Base-by-base conservation (phyloP, 37 sponge, comb jelly and placozoan genomes). In the Geodia barretti region DNA sequence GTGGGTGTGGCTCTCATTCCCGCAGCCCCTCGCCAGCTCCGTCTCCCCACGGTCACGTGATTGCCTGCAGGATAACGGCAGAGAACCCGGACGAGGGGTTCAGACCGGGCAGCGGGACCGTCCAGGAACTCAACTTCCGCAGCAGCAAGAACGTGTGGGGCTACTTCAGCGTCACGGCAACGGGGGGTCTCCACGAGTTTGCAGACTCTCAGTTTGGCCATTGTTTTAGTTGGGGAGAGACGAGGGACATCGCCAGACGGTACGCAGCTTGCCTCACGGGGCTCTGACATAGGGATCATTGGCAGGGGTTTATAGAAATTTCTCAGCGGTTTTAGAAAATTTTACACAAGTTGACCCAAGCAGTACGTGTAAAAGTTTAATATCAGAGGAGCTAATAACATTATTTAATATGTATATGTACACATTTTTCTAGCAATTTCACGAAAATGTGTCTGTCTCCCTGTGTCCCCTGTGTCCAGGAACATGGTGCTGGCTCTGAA, bases 191-290 rank as follows among this genome's bases (percentile, higher is more conserved):
- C 20, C 99, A 98, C 67, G 99, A 98, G 84, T 98, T 87, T 83
- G 99, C 99, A 0, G 99, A 98, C 77, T 96, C 96, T 1, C 99
- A 98, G 88, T 98, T 98, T 85, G 99, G 99, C 20, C 99, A 98
- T 75, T 91, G 92, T 42, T 98, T 98, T 80, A 84, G 91, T 40
- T 98, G 99, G 99, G 99, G 99, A 73, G 99, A 98, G 82, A 87
- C 83, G 14, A 88, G 99, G 42, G 89, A 91, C 61, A 83, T 89
- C 28, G 96, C 99, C 26, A 82, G 99, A 66, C 88, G 81, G 94
- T n/a, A n/a, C n/a, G n/a, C n/a, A n/a, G n/a, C n/a, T n/a, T n/a
- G n/a, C n/a, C n/a, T n/a, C n/a, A n/a, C n/a, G n/a, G n/a, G n/a
- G n/a, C n/a, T n/a, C n/a, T n/a, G n/a, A n/a, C n/a, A n/a, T n/a